Evolutionary conservation across 1,140 invertebrate genomes (phyloP).

Genomic region (Epicauta chinensis): DNA sequence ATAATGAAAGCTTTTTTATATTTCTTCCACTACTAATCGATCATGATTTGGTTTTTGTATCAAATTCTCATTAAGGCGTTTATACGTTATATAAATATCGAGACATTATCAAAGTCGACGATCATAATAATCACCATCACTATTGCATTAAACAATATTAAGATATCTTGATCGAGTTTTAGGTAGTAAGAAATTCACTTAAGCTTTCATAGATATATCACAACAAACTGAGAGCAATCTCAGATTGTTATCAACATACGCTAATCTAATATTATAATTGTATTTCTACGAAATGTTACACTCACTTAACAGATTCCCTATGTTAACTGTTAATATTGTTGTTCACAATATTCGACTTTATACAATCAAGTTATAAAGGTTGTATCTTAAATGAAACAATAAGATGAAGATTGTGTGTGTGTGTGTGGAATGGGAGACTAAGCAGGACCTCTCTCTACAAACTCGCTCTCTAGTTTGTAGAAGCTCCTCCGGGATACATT

Average conservation of each 20-base stretch:
- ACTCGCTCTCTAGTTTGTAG: constrained; percentile 5
- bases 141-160: constrained; percentile 31
- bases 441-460: not conserved
- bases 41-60: not conserved
- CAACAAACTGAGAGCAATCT: constrained; percentile 21
- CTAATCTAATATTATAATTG: constrained; percentile 42
- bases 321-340: constrained; percentile 32
- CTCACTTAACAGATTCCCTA: constrained; percentile 39
- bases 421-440: not conserved
- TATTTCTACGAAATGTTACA: constrained; percentile 36
- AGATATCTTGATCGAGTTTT: constrained; percentile 28
- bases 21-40: not conserved
- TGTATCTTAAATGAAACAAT: not conserved
- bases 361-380: constrained; percentile 4
- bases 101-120: constrained; percentile 24
- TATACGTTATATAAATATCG: constrained; percentile 14
- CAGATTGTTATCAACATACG: constrained; percentile 30
- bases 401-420: constrained; percentile 1
- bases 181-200: constrained; percentile 21
- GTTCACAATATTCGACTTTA: constrained; percentile 19
- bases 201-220: constrained; percentile 15
- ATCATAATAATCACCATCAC: constrained; percentile 21
- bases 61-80: constrained; percentile 17
- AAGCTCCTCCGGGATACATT: constrained; percentile 41
- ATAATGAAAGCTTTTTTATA: not conserved